Base-by-base conservation (phyloP, 2,888 invertebrate species). In the Didymodactylos carnosus region DNA sequence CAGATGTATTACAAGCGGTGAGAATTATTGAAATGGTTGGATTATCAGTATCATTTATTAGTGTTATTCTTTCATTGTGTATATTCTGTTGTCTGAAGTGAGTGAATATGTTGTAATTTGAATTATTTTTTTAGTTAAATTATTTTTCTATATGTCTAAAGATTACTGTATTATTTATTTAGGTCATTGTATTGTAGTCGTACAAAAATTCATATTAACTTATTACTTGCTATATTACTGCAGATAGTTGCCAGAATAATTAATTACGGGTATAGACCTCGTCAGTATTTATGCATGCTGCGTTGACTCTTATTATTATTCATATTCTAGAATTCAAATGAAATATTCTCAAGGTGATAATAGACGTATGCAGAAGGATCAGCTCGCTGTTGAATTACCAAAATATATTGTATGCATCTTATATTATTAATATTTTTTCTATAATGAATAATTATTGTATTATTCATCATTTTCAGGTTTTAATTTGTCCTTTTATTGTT, bases 81-180 rank as follows among this genome's bases (percentile, higher is more conserved):
- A 91, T 94, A 78, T 93, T 92, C 83, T 88, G 87, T 78, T 87
- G 88, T 78, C 92, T 90, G 84, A 88, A 91, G 91, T 91, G 84
- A 86, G 80, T 16, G 16, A 8, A 40, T 53, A 19, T 14, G 27
- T 16, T 80, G 88, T 43, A 87, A 90, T 70, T 86, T 91, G 53
- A 84, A 91, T 74, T 87, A 87, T 0, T 82, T 90, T 46, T 91
- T 49, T 69, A 70, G n/a, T 73, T 39, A n/a, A n/a, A n/a, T n/a
- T n/a, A 77, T 77, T 77, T 76, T 43, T 46, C n/a, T 53, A n/a
- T n/a, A n/a, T n/a, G n/a, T n/a, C n/a, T n/a, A n/a, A n/a, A 27
- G n/a, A n/a, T n/a, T n/a, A n/a, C n/a, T n/a, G n/a, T n/a, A 70
- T 69, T 49, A 39, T 51, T 72, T 72, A 80, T 80, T 25, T 83